Evolutionary conservation across 2,888 invertebrate species (phyloP), one percentile per base, ranked within the genome.

Genomic region (Eudasyphora cyanicolor): DNA sequence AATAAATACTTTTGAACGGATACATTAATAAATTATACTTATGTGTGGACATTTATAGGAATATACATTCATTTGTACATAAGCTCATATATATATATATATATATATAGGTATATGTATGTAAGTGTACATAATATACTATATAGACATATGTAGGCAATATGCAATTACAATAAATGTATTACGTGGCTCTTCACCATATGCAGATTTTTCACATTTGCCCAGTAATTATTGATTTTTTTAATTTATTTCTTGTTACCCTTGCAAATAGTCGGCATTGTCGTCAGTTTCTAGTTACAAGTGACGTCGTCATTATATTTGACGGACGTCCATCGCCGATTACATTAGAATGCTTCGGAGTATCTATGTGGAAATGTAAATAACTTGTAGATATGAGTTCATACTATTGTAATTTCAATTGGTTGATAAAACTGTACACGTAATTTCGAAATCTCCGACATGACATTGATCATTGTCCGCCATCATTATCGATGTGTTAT

Each of bases 181-280:
- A 38, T 38, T 38, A 14, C 14, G 14, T 38, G 2, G 14, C 38
- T 38, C 38, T 38, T 14, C 6, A 51, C 7, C 10, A 19, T n/a
- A n/a, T 51, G 10, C 21, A 21, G 51, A 51, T 51, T 51, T 51
- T 51, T 19, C 51, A 51, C 51, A 2, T 51, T 51, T 51, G 51
- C 12, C 51, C 51, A 51, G 51, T 51, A 51, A 51, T 24, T 51
- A 51, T 51, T 51, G 51, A 51, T 51, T 51, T 51, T 51, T 2
- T 45, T n/a, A n/a, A n/a, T n/a, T n/a, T n/a, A n/a, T n/a, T n/a
- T n/a, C n/a, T n/a, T n/a, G n/a, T n/a, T n/a, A n/a, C n/a, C 27
- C 29, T n/a, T n/a, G 29, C 45, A 62, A 14, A 38, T 32, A 38
- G 10, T 38, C 6, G 45, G n/a, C 45, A 1, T n/a, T n/a, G n/a